A percentile compares a stretch with the other conserved stretches of the same genome.
Conservation (phyloP, 2,888 invertebrate genomes). For the Apamea crenata region DNA sequence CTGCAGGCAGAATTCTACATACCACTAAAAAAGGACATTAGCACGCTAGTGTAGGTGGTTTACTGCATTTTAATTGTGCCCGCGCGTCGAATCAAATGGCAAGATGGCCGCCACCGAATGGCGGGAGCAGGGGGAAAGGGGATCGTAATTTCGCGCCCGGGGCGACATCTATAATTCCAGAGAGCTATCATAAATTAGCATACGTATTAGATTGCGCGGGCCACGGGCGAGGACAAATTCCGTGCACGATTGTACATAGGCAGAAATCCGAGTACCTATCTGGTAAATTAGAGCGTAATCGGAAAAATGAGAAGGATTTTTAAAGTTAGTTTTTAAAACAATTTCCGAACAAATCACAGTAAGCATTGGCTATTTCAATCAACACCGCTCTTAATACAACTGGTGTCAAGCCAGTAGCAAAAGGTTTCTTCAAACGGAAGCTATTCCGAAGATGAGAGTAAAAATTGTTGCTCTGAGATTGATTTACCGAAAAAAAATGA, state of each 20-base stretch:
- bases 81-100: conserved; percentile 79
- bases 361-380: neutral
- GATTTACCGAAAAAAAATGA: neutral
- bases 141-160: conserved; percentile 84
- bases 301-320: conserved; percentile 43
- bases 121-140: conserved; percentile 69
- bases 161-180: conserved; percentile 89
- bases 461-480: neutral
- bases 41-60: conserved; percentile 61
- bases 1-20: conserved; percentile 37
- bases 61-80: conserved; percentile 78
- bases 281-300: conserved; percentile 71
- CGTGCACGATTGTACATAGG: conserved; percentile 79
- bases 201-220: conserved; percentile 87
- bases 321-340: neutral
- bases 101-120: conserved; percentile 82
- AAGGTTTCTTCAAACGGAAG: no score
- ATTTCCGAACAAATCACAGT: neutral
- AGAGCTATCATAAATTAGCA: conserved; percentile 89
- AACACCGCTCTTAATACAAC: neutral
- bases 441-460: neutral
- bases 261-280: conserved; percentile 71
- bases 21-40: conserved; percentile 75
- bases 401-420: neutral
- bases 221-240: conserved; percentile 79